These are phyloP conservation scores for Aradophagus sp. DNA, from an alignment of 1,140 invertebrate species.

Conservation along the genomic window DNA sequence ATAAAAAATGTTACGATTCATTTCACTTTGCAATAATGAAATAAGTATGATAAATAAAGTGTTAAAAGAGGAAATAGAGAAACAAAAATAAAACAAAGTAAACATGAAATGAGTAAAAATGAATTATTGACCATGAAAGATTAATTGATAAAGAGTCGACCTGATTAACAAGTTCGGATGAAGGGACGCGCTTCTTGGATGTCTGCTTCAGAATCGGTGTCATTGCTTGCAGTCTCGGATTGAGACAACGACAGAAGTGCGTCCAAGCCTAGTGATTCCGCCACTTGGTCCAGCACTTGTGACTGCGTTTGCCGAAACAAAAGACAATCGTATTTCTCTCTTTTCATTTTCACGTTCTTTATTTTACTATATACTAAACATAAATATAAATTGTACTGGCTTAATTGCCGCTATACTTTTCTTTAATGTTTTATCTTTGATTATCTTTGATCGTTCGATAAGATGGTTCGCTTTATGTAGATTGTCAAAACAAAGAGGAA, in stretches of 20 bases:
- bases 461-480: conserved; percentile 10
- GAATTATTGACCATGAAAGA: conserved; percentile 1
- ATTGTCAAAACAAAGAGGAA: too few relatives aligned
- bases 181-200: conserved; percentile 67
- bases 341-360: conserved; percentile 2
- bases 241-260: conserved; percentile 72
- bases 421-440: too few relatives aligned
- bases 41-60: too few relatives aligned
- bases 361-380: too few relatives aligned
- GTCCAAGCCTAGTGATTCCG: conserved; percentile 69
- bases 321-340: conserved; percentile 55
- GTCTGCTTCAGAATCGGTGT: conserved; percentile 66
- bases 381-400: too few relatives aligned
- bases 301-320: conserved; percentile 61
- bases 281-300: conserved; percentile 60
- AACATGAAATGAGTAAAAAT: conserved; percentile 8
- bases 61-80: too few relatives aligned
- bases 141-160: conserved; percentile 9
- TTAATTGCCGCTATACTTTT: too few relatives aligned
- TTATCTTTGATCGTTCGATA: not conserved
- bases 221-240: conserved; percentile 66
- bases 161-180: conserved; percentile 64
- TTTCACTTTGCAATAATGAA: too few relatives aligned
- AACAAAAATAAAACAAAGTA: conserved; percentile 1
- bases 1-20: too few relatives aligned